Conservation (phyloP, 2,888 invertebrate species). For the Automeris io region DNA sequence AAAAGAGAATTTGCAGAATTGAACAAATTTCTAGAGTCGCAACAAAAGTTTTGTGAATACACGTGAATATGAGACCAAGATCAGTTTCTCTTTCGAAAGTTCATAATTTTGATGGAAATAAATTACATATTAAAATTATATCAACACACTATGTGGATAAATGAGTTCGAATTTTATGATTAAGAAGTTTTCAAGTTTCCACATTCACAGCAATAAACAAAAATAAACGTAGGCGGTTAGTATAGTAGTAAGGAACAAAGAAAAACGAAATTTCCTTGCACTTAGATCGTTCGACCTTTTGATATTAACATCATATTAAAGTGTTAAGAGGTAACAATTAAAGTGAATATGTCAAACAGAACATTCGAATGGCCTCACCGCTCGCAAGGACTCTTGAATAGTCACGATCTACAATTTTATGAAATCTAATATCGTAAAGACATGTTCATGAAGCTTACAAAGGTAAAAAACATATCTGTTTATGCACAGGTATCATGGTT, state of each 20-base stretch:
- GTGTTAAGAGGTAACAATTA: neutral
- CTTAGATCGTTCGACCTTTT: constrained; percentile 31
- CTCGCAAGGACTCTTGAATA: neutral
- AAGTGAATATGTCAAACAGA: neutral
- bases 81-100: constrained; percentile 54
- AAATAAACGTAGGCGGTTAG: constrained; percentile 65
- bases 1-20: neutral
- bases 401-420: neutral
- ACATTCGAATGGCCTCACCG: too few species aligned
- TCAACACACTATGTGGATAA: too few species aligned
- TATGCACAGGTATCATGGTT: too few species aligned
- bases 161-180: constrained; percentile 21
- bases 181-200: constrained; percentile 15
- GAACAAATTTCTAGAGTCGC: neutral
- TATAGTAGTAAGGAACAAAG: constrained; percentile 51
- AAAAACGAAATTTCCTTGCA: constrained; percentile 34
- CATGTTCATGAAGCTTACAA: too few species aligned
- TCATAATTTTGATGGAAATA: constrained; percentile 25
- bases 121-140: too few species aligned
- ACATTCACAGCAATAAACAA: constrained; percentile 45
- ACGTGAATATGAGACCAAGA: constrained; percentile 7
- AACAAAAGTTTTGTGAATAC: neutral
- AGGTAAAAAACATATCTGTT: too few species aligned
- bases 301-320: constrained; percentile 16
- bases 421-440: neutral